These are phyloP conservation scores for Acanthis flammea DNA, from an alignment of 2,797 vertebrate species.

Conservation along the genomic window DNA sequence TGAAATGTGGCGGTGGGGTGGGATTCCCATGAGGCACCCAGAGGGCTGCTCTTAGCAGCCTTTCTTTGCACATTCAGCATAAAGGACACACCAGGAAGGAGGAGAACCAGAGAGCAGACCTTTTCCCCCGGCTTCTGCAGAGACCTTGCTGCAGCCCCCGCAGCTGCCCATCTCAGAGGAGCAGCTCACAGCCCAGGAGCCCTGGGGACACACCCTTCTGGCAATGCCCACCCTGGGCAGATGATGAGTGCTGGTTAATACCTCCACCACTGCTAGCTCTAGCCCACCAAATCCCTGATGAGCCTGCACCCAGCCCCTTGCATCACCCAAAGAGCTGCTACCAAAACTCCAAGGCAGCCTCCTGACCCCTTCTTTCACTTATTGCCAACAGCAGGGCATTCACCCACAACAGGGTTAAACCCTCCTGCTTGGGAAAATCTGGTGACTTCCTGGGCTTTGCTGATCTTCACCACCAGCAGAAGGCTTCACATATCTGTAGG, in stretches of 20 bases:
- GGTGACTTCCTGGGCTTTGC: background rate
- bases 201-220: rapidly evolving
- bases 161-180: background rate
- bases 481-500: rapidly evolving
- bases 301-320: background rate
- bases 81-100: background rate
- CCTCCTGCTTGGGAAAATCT: background rate
- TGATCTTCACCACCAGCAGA: background rate
- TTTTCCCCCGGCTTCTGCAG: background rate
- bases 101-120: background rate
- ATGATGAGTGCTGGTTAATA: background rate
- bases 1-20: background rate
- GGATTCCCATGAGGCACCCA: background rate
- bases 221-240: rapidly evolving
- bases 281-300: background rate
- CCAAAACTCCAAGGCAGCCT: background rate
- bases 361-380: background rate
- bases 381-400: background rate
- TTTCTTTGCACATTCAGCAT: background rate
- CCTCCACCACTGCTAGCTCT: background rate
- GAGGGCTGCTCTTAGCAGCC: background rate
- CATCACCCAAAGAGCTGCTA: background rate
- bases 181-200: rapidly evolving
- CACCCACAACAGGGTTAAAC: background rate
- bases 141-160: background rate